Evolutionary conservation across 2,113 vertebrate genomes (phyloP), one percentile per base, ranked within the genome.

Genomic region (Centropus bengalensis): DNA sequence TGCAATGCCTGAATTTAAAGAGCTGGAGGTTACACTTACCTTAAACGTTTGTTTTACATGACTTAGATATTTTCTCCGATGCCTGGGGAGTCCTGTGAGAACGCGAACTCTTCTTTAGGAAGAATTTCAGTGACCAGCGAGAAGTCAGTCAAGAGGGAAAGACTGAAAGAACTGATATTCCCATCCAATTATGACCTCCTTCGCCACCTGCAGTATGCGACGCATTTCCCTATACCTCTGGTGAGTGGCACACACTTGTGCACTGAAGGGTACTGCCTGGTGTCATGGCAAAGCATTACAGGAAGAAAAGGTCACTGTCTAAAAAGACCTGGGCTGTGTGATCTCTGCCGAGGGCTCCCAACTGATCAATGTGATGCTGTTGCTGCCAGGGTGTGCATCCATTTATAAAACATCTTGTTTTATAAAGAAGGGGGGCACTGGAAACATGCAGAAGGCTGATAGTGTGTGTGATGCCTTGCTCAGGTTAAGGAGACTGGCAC

Each of bases 11-110:
- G 66, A 26, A 17, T 73, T 73, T 55, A 1, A 1, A 18, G 44
- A 64, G 52, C 94, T 83, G 71, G 84, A 91, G 74, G 94, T 97
- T 95, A 92, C 70, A 79, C 56, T 85, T 87, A 86, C 82, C 81
- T 95, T 89, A 88, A 93, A 82, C 20, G 1, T 97, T 97, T 97
- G 71, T 97, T 97, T 98, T 96, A 96, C 95, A 93, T 96, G 97
- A 87, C 94, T 94, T 96, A 98, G 98, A 98, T 97, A 76, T 98
- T 98, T 92, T 98, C 98, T 96, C 97, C 95, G 28, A 95, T 97
- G 94, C 96, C 97, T 91, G 98, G 97, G 90, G 97, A 98, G 36
- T 58, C 97, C 83, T 97, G 97, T 86, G 98, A 97, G 96, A 97
- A 91, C 30, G 49, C 74, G 91, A 98, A 42, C 86, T 66, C 97